Base-by-base conservation (phyloP, 2,888 invertebrate genomes). In the Ichneumoninae sp. region DNA sequence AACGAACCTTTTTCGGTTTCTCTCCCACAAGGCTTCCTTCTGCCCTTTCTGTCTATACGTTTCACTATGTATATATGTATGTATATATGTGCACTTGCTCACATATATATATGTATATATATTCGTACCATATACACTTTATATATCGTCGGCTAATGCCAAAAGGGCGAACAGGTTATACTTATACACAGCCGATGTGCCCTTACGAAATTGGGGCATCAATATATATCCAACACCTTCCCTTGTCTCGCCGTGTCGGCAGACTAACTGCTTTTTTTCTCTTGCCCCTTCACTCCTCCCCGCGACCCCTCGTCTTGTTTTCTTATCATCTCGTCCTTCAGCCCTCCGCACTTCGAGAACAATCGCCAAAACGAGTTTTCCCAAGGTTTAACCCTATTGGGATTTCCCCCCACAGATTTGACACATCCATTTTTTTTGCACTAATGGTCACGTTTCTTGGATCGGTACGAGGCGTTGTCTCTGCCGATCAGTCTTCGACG, bases 381-480 rank as follows among this genome's bases (percentile, higher is more conserved):
- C 57, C 54, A 68, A 57, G 83, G 80, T 83, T 79, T 81, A 76
- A 50, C 83, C 30, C 88, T 70, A 75, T 57, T 74, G 70, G 16
- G 50, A 26, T n/a, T 40, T 63, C 50, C 30, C 68, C 68, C 60
- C 33, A 44, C 76, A 54, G 57, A 68, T 82, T 80, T 70, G 60
- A 36, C 65, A 76, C 78, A 77, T 40, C 10, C 10, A 83, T 83
- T 87, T 33, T 33, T 33, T 33, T 7, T 33, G 33, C 33, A 7
- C 33, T 6, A 7, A 33, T 33, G 33, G 7, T 33, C 33, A 33
- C 1, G 33, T 1, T 33, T 7, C 33, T 33, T 6, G 7, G 33
- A 33, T 33, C 33, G 33, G 6, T 33, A 33, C 33, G 33, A 33
- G 33, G 33, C 33, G 33, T 7, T 33, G 33, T 33, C 33, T 33